Percentiles rank a stretch among this genome's conserved stretches.
phyloP scores from a whole-genome alignment of 1,140 invertebrate species.

The Nephotettix cincticeps region DNA sequence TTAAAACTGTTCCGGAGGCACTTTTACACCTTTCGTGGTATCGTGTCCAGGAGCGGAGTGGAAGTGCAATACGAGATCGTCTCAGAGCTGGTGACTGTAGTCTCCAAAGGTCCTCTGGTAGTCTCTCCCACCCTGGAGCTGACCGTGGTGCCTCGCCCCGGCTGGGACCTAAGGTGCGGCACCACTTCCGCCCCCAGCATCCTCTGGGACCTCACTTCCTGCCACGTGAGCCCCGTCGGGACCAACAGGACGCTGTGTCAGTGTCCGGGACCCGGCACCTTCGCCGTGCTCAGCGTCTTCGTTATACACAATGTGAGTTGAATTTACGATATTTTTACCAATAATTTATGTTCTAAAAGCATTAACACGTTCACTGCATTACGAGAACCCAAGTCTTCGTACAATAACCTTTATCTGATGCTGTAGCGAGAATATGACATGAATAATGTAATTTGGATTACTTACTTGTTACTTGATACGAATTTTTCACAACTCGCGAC shows the following conservation, averaged over 20 bases:
- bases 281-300: constrained; percentile 31
- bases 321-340: too few relatives aligned
- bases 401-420: too few relatives aligned
- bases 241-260: constrained; percentile 28
- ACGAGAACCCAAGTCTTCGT: too few relatives aligned
- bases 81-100: constrained; percentile 48
- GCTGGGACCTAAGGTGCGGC: constrained; percentile 33
- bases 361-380: too few relatives aligned
- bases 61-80: constrained; percentile 65
- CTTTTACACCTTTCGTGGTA: too few relatives aligned
- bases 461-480: too few relatives aligned
- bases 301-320: background rate
- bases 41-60: constrained; percentile 46
- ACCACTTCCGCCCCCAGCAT: constrained; percentile 6
- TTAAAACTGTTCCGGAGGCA: too few relatives aligned
- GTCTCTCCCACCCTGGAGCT: constrained; percentile 17
- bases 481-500: too few relatives aligned
- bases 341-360: too few relatives aligned
- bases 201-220: constrained; percentile 32
- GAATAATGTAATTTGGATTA: too few relatives aligned
- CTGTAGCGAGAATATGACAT: too few relatives aligned
- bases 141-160: background rate
- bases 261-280: constrained; percentile 30
- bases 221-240: background rate
- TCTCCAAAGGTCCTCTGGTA: constrained; percentile 24